Base-by-base conservation (phyloP, 2,888 invertebrate species). In the Meiosimyza platycephala region DNA sequence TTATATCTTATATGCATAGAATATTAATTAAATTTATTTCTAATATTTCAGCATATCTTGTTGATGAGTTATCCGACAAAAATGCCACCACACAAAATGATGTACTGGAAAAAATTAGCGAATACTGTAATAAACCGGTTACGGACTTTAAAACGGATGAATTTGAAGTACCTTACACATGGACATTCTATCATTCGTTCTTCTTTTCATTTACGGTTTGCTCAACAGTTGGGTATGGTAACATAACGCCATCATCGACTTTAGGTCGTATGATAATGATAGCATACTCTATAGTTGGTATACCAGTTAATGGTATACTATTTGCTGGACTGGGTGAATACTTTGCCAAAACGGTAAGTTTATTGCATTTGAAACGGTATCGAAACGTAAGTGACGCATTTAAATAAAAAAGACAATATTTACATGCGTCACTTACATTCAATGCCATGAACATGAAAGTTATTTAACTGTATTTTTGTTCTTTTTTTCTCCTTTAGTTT, bases 161-260 rank as follows among this genome's bases (percentile, higher is more conserved):
- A 69, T 89, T 87, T 11, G 91, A 92, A 51, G 88, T 89, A 9
- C 91, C 90, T 0, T 89, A 90, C 74, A 91, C 90, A 82, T 97
- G 96, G 96, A 95, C 94, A 82, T 96, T 94, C 86, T 96, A 95
- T 86, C 96, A 96, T 87, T 93, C 96, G 1, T 92, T 96, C 83
- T 96, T 96, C 88, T 96, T 96, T 86, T 93, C 95, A 6, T 93
- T 96, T 80, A 96, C 96, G 16, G 95, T 96, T 67, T 94, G 95
- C 83, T 96, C 95, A 83, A 97, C 96, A 7, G 95, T 97, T 79
- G 97, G 96, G 64, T 97, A 96, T 85, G 97, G 97, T 64, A 96
- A 97, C 86, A 89, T 97, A 82, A 92, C 95, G 0, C 96, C 97
- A 0, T 93, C 94, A 0, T 94, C 94, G 1, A 91, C 91, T 76